Percentiles rank a stretch among this genome's conserved stretches.
Conservation (phyloP, 2,888 invertebrate genomes). For the Pilophorus perplexus region DNA sequence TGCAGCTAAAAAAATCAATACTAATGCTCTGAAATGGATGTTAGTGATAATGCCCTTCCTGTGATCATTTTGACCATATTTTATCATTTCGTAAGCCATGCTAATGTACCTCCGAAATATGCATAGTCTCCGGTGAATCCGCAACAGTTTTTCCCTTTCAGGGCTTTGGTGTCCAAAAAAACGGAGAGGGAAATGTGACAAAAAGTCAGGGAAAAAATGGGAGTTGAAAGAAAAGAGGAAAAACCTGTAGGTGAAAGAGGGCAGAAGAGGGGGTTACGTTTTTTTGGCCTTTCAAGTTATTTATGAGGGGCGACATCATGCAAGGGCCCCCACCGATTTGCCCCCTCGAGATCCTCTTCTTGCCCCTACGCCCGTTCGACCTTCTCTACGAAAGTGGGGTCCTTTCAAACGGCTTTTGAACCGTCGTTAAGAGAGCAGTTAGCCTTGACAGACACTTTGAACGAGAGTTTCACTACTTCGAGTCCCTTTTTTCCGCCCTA, state of each 20-base stretch:
- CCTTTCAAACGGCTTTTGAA: conserved; percentile 20
- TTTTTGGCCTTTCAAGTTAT: conserved; percentile 14
- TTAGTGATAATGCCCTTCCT: too few relatives aligned
- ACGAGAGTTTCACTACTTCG: conserved; percentile 16
- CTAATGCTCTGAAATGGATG: not conserved
- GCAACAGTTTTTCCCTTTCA: too few relatives aligned
- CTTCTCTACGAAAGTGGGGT: not conserved
- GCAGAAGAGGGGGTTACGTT: too few relatives aligned
- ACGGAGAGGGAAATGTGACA: too few relatives aligned
- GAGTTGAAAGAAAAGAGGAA: too few relatives aligned
- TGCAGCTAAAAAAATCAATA: too few relatives aligned
- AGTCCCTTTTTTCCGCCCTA: too few relatives aligned
- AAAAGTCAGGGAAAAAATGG: too few relatives aligned
- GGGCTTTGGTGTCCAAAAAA: too few relatives aligned
- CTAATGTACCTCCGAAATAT: not conserved
- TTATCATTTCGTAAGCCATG: not conserved
- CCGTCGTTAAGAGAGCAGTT: conserved; percentile 16
- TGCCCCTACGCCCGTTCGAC: not conserved
- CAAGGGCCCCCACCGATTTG: conserved; percentile 12
- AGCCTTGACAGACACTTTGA: conserved; percentile 16
- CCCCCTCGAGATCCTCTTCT: not conserved
- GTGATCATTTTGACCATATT: not conserved
- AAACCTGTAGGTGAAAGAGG: too few relatives aligned
- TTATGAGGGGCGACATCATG: conserved; percentile 20
- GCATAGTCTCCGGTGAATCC: not conserved